phyloP scores from a whole-genome alignment of 2,113 vertebrate genomes.

The Entomyzon cyanotis region DNA sequence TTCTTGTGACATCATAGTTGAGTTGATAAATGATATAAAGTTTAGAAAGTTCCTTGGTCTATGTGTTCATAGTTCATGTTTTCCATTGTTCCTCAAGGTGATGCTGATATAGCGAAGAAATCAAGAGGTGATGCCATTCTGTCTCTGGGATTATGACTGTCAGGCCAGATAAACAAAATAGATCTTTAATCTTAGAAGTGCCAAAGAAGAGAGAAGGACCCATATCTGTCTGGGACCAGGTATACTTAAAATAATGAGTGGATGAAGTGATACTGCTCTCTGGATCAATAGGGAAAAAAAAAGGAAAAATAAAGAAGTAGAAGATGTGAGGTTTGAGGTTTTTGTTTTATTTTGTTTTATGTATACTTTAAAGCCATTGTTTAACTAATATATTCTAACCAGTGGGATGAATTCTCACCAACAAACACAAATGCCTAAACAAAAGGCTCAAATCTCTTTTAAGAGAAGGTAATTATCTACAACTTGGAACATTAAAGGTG shows the following conservation, averaged over 20 bases:
- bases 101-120: neutral
- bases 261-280: neutral
- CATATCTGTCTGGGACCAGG: neutral
- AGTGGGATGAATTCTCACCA: neutral
- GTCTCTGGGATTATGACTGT: neutral
- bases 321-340: neutral
- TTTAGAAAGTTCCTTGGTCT: neutral
- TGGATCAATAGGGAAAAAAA: neutral
- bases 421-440: neutral
- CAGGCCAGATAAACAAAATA: neutral
- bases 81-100: neutral
- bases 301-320: neutral
- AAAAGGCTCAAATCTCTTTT: neutral
- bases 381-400: neutral
- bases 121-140: neutral
- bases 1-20: neutral
- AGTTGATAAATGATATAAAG: neutral
- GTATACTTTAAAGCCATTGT: neutral
- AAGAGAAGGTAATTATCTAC: neutral
- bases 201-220: neutral
- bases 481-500: neutral
- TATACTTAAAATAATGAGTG: neutral
- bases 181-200: neutral
- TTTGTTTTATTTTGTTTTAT: neutral
- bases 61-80: neutral